Evolutionary conservation across 2,113 vertebrate species (phyloP).

Genomic region (Plecturocebus donacophilus): DNA sequence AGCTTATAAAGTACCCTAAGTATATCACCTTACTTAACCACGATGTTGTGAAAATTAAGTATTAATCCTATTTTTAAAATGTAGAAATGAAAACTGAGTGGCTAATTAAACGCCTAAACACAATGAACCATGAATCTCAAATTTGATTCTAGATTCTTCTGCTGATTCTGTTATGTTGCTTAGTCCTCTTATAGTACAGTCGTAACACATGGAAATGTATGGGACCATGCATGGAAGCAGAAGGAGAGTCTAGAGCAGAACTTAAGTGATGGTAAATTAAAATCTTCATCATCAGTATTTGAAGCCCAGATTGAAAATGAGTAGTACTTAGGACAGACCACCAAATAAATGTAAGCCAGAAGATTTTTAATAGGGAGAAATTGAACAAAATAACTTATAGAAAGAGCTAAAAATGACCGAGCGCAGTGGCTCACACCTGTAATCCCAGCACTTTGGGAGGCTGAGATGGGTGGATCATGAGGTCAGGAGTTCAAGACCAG

Average conservation of each 20-base stretch:
- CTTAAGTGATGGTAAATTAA: background rate
- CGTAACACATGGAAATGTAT: background rate
- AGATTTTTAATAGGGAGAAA: background rate
- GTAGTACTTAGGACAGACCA: background rate
- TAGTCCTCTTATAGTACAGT: background rate
- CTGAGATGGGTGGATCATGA: too few relatives aligned
- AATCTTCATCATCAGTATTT: background rate
- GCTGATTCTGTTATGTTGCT: background rate
- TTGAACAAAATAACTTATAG: background rate
- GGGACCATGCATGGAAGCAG: background rate
- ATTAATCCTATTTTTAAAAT: slow-evolving; percentile 30
- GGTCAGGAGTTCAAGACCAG: too few relatives aligned
- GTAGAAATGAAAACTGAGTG: background rate
- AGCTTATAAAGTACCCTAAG: background rate
- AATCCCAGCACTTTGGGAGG: too few relatives aligned
- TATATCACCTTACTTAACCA: background rate
- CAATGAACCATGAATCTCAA: slow-evolving; percentile 4
- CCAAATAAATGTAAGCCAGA: background rate
- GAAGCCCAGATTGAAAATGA: slow-evolving; percentile 9
- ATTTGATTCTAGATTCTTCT: slow-evolving; percentile 31
- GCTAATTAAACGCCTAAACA: background rate
- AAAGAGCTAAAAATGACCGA: background rate
- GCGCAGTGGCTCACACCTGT: too few relatives aligned
- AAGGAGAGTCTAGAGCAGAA: background rate
- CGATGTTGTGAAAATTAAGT: slow-evolving; percentile 23